These are phyloP conservation scores for Ctenicera cuprea DNA, from an alignment of 2,888 invertebrate species.

Conservation along the genomic window DNA sequence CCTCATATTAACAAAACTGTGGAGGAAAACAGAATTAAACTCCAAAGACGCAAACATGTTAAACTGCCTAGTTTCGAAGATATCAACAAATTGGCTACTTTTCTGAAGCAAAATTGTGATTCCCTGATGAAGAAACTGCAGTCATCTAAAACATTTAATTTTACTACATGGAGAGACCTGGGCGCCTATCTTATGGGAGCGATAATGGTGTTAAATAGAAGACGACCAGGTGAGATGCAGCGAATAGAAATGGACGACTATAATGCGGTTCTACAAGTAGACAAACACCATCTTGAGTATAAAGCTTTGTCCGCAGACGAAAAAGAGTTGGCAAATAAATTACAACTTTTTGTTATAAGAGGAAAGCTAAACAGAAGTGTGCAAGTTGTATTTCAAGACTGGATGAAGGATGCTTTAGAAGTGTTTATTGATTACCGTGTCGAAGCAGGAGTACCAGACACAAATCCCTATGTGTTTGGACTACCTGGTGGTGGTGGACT, in stretches of 20 bases:
- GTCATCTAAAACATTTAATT: too few relatives aligned
- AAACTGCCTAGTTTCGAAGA: too few relatives aligned
- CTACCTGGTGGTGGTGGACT: neutral
- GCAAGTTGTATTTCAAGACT: neutral
- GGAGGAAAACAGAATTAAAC: too few relatives aligned
- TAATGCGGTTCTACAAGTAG: neutral
- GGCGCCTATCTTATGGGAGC: neutral
- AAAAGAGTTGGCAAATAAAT: neutral
- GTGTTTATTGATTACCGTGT: neutral
- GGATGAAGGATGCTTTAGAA: neutral
- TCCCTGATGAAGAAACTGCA: too few relatives aligned
- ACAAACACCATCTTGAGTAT: neutral
- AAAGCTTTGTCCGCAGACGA: neutral
- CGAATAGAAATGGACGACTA: neutral
- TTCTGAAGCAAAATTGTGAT: too few relatives aligned
- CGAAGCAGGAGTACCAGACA: neutral
- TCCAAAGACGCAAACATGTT: too few relatives aligned
- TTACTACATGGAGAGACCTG: neutral
- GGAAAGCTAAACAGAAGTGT: neutral
- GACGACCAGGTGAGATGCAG: neutral
- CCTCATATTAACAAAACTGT: too few relatives aligned
- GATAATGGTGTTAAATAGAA: slow-evolving; percentile 1
- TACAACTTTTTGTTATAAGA: neutral
- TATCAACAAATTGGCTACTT: too few relatives aligned
- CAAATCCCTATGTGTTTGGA: neutral